Evolutionary conservation across 2,888 invertebrate genomes (phyloP).

Genomic region (Watsonalla binaria): DNA sequence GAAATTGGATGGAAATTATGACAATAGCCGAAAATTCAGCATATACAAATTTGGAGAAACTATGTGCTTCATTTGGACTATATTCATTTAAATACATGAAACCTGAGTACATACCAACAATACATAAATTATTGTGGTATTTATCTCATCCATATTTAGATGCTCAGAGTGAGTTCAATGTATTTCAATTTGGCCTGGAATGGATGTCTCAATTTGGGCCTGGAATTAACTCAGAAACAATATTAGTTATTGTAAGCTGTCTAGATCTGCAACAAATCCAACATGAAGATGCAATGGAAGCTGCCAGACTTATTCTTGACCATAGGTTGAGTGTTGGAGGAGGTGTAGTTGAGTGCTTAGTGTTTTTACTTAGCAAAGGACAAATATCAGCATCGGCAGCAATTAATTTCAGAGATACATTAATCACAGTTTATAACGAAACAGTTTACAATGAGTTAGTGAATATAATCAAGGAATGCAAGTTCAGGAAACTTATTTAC

Average conservation of each 20-base stretch:
- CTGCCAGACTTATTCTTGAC: constrained; percentile 30
- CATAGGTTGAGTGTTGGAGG: constrained; percentile 43
- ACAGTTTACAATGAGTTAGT: constrained; percentile 51
- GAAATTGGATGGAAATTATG: constrained; percentile 56
- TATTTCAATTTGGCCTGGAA: constrained; percentile 59
- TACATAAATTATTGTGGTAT: constrained; percentile 59
- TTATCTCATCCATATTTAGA: constrained; percentile 61
- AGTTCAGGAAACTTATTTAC: constrained; percentile 32
- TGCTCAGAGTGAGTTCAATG: constrained; percentile 43
- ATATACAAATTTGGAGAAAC: constrained; percentile 41
- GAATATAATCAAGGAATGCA: constrained; percentile 40
- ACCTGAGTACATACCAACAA: constrained; percentile 40
- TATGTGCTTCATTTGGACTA: constrained; percentile 47
- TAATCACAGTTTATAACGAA: constrained; percentile 45
- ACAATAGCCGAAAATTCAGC: constrained; percentile 51
- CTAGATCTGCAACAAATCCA: constrained; percentile 47
- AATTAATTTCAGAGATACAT: constrained; percentile 19
- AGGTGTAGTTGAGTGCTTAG: constrained; percentile 49
- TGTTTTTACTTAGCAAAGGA: constrained; percentile 24
- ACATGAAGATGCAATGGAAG: constrained; percentile 35
- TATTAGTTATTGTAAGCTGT: constrained; percentile 53
- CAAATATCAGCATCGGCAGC: constrained; percentile 25
- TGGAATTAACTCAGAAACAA: constrained; percentile 38
- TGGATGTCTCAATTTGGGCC: constrained; percentile 46
- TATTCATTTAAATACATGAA: constrained; percentile 53